A percentile compares a stretch with the other conserved stretches of the same genome.
These are phyloP conservation scores for Saccostrea echinata DNA, from an alignment of 1,140 invertebrate genomes.

Conservation along the genomic window DNA sequence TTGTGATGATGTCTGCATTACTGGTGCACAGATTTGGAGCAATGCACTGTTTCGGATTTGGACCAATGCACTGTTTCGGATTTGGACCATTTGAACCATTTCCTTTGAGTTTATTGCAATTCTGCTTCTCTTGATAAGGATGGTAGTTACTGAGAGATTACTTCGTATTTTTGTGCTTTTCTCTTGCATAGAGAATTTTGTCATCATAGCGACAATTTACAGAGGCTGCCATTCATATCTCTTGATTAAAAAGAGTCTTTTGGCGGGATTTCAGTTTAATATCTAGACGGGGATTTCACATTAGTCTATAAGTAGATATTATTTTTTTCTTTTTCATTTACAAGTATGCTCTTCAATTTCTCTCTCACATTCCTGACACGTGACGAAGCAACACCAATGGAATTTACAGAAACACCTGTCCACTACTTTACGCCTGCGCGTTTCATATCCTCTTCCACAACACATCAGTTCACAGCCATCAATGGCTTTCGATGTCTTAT, in stretches of 20 bases:
- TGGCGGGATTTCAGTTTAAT: slow-evolving; percentile 29
- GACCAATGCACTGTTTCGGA: slow-evolving; percentile 24
- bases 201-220: background rate
- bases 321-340: slow-evolving; percentile 64
- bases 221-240: background rate
- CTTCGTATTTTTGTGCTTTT: background rate
- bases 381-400: slow-evolving; percentile 82
- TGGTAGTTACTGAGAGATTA: background rate
- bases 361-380: slow-evolving; percentile 80
- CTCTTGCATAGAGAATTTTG: slow-evolving; percentile 30
- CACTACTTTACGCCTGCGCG: slow-evolving; percentile 84
- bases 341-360: slow-evolving; percentile 77
- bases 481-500: slow-evolving; percentile 79
- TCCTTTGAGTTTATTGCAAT: background rate
- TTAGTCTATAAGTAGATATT: background rate
- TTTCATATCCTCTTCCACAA: slow-evolving; percentile 82
- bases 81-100: background rate
- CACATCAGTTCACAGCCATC: slow-evolving; percentile 82
- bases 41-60: slow-evolving; percentile 17
- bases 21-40: slow-evolving; percentile 1
- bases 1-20: background rate
- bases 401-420: slow-evolving; percentile 84
- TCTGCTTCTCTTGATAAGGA: background rate
- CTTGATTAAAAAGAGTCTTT: slow-evolving; percentile 4
- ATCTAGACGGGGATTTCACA: slow-evolving; percentile 8